Evolutionary conservation across 2,113 vertebrate genomes (phyloP).

Genomic region (Eptesicus fuscus): DNA sequence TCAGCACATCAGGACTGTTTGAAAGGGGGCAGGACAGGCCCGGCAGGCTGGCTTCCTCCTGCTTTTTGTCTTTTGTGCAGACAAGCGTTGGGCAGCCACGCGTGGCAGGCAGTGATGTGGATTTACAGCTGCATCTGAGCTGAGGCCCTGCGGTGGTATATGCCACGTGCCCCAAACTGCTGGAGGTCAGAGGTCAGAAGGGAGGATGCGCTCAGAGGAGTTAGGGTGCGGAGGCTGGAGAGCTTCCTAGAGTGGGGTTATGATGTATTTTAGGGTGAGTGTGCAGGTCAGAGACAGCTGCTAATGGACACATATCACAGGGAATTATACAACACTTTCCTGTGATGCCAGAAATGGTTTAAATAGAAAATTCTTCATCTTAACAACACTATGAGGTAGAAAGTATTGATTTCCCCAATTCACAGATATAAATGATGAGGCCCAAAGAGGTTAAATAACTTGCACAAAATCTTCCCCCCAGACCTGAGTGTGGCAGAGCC

Average conservation of each 20-base stretch:
- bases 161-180: background rate
- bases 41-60: background rate
- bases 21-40: background rate
- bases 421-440: background rate
- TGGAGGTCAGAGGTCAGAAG: background rate
- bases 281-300: background rate
- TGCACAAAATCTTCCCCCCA: background rate
- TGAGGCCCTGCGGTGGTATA: background rate
- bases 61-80: background rate
- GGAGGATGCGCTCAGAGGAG: background rate
- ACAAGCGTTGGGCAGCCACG: background rate
- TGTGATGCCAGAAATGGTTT: background rate
- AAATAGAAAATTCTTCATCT: background rate
- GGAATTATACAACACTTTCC: background rate
- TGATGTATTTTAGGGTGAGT: background rate
- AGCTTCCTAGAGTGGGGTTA: background rate
- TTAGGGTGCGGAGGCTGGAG: background rate
- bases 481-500: background rate
- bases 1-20: background rate
- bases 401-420: background rate
- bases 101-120: background rate
- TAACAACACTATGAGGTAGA: background rate
- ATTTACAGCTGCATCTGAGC: background rate
- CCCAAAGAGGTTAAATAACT: background rate
- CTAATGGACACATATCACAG: background rate